Conservation (phyloP, 30 jellyfish, hydroid and myxozoan species). For the Mastigias papua region DNA sequence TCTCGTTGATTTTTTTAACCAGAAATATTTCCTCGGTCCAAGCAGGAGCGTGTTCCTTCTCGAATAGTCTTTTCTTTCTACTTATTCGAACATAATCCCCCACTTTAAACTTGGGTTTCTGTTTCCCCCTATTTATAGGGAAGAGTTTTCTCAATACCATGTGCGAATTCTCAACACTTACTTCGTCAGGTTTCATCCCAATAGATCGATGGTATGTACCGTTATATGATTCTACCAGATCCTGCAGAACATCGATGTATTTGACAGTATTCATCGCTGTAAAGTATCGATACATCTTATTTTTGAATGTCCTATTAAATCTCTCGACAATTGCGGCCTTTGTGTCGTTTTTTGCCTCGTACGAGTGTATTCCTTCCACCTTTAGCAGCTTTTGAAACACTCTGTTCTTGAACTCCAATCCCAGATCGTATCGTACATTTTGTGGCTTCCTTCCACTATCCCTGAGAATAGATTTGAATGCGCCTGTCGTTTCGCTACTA, state of each 20-base stretch:
- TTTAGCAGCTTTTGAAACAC: background rate
- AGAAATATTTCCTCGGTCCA: background rate
- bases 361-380: background rate
- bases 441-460: background rate
- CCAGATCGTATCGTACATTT: background rate
- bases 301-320: background rate
- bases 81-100: background rate
- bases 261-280: background rate
- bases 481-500: background rate
- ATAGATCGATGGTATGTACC: background rate
- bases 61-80: background rate
- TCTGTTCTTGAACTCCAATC: background rate
- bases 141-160: background rate
- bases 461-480: background rate
- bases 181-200: background rate
- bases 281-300: background rate
- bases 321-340: constrained; percentile 16
- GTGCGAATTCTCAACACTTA: background rate
- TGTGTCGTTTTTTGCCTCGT: background rate
- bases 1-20: background rate
- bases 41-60: background rate
- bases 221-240: background rate
- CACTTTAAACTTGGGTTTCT: background rate
- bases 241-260: background rate
- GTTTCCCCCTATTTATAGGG: background rate